Evolutionary conservation across 2,797 vertebrate species (phyloP).

Genomic region (Novumbra hubbsi): DNA sequence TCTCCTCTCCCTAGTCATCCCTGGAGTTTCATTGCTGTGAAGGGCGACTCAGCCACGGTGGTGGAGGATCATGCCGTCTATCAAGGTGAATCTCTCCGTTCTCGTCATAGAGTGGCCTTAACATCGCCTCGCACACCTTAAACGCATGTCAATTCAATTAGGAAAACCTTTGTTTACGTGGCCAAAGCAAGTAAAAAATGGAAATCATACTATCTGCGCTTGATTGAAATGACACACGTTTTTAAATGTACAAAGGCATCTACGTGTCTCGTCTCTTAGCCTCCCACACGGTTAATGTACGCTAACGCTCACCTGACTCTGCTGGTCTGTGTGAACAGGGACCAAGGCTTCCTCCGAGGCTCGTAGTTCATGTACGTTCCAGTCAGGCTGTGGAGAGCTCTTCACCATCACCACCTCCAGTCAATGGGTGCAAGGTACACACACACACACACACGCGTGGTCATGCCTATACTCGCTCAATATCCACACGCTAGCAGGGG

Average conservation of each 20-base stretch:
- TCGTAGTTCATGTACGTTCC: constrained; percentile 78
- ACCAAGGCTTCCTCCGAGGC: constrained; percentile 84
- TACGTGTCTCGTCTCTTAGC: background rate
- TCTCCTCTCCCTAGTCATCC: constrained; percentile 77
- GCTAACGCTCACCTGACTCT: background rate
- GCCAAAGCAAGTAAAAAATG: too few species aligned
- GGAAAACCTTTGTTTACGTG: too few species aligned
- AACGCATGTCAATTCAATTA: too few species aligned
- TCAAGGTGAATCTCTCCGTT: constrained; percentile 75
- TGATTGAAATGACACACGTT: too few species aligned
- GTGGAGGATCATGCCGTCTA: constrained; percentile 90
- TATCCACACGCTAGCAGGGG: background rate
- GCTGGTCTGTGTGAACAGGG: constrained; percentile 65
- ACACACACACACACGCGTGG: background rate
- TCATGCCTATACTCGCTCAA: background rate
- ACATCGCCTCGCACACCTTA: too few species aligned
- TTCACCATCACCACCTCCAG: constrained; percentile 85
- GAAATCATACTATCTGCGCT: too few species aligned
- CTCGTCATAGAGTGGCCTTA: too few species aligned
- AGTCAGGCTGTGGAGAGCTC: constrained; percentile 77
- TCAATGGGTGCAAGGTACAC: constrained; percentile 92
- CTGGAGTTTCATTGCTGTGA: constrained; percentile 91
- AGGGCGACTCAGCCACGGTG: constrained; percentile 80
- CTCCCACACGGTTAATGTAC: background rate
- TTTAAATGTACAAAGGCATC: too few species aligned